phyloP scores from a whole-genome alignment of 2,113 vertebrate species.

The Trinectes maculatus region DNA sequence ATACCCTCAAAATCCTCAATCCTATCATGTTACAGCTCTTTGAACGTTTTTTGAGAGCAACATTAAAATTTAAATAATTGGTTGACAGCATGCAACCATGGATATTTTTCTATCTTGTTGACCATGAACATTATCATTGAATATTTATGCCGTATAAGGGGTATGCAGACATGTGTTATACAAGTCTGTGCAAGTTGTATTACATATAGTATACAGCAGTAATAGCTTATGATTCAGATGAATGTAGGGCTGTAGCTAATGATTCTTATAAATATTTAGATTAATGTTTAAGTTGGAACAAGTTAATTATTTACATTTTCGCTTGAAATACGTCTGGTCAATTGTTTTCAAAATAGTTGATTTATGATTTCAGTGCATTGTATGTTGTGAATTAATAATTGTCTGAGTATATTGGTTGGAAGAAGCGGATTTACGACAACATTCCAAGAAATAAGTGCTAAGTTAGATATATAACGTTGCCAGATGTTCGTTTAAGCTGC shows the following conservation, averaged over 20 bases:
- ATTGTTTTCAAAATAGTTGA: not conserved
- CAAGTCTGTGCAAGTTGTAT: no score
- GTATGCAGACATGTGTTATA: not conserved
- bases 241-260: not conserved
- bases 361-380: no score
- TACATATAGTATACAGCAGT: not conserved
- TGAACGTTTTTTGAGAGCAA: constrained; percentile 1
- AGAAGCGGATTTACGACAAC: constrained; percentile 41
- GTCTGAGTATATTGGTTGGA: not conserved
- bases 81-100: not conserved
- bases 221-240: no score
- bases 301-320: not conserved
- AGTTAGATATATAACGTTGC: constrained; percentile 71
- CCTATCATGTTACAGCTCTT: not conserved
- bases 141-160: not conserved
- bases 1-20: not conserved
- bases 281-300: no score
- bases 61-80: not conserved
- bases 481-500: constrained; percentile 79
- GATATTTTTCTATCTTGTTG: not conserved
- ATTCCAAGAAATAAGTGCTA: constrained; percentile 49
- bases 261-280: not conserved
- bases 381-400: constrained; percentile 2
- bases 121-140: not conserved
- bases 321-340: not conserved